Percentiles rank a stretch among this genome's conserved stretches.
These are phyloP conservation scores for Penaeus indicus DNA, from an alignment of 1,140 invertebrate genomes.

Conservation along the genomic window DNA sequence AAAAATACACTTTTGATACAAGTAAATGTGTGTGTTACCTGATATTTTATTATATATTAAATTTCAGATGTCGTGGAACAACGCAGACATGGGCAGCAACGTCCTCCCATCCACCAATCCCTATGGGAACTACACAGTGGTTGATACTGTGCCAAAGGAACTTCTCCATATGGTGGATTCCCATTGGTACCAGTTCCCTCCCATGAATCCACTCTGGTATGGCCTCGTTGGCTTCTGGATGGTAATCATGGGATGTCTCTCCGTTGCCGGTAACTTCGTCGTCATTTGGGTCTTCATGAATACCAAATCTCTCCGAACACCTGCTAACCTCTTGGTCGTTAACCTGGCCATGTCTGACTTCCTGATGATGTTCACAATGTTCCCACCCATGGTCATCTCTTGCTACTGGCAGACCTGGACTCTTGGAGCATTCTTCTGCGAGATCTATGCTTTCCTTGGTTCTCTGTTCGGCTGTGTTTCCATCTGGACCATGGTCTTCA, in stretches of 20 bases:
- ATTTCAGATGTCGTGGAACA: no score
- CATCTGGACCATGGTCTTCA: conserved; percentile 67
- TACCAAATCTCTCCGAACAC: conserved; percentile 83
- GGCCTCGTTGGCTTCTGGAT: conserved; percentile 82
- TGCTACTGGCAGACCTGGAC: conserved; percentile 69
- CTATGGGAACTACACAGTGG: conserved; percentile 34
- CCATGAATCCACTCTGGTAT: conserved; percentile 85
- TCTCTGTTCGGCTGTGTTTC: conserved; percentile 67
- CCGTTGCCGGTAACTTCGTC: conserved; percentile 84
- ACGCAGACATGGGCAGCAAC: not conserved
- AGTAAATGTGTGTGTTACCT: no score
- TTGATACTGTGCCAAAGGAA: conserved; percentile 56
- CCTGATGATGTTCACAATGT: conserved; percentile 76
- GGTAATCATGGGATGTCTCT: conserved; percentile 80
- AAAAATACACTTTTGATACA: no score
- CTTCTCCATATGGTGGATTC: conserved; percentile 52
- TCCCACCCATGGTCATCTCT: conserved; percentile 88
- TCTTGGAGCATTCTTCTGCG: conserved; percentile 82
- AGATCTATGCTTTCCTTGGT: conserved; percentile 83
- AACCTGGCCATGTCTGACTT: conserved; percentile 91
- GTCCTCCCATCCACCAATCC: conserved; percentile 10
- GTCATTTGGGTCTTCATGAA: conserved; percentile 87
- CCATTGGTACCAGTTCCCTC: conserved; percentile 78
- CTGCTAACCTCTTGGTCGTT: conserved; percentile 86
- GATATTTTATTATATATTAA: no score